Evolutionary conservation across 2,888 invertebrate genomes (phyloP), one percentile per base, ranked within the genome.

Genomic region (Caenorhabditis sinica): DNA sequence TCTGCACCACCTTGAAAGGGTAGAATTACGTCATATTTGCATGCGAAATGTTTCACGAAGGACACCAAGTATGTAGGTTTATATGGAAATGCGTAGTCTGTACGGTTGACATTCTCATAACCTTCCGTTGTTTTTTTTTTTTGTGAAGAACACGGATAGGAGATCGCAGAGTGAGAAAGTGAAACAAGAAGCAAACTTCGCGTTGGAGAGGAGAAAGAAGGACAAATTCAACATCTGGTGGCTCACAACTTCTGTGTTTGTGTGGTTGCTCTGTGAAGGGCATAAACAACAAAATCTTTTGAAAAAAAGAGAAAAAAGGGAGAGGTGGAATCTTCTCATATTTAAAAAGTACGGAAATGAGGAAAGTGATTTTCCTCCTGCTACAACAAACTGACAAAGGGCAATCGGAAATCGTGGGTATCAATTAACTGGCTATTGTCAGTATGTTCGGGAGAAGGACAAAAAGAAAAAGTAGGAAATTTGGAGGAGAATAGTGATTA

Each of bases 361-460:
- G 61, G 33, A 13, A 33, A 33, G 71, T 72, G 28, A 43, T 6
- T 68, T 68, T 40, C 13, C 66, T 49, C 2, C 49, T 20, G 45
- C 63, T 66, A 40, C 72, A n/a, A n/a, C n/a, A 66, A 72, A 40
- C 58, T 80, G 80, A 80, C 80, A 80, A 80, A 72, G 80, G 80
- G 58, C 72, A 80, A 80, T 80, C 80, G 80, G 80, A 80, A 80
- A 56, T 65, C 65, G 71, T 72, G 80, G 80, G 80, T 80, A 80
- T 80, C 80, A 80, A 80, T 80, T 80, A 72, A 80, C 80, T 72
- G 72, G 72, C 72, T 71, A 80, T 80, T 80, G 80, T 80, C 80
- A 80, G 72, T 60, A 51, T 69, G 60, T 72, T 72, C 72, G 60
- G 58, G 13, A 40, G 45, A 58, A 40, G 43, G 65, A 65, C 45